phyloP scores from a whole-genome alignment of 2,113 vertebrate species.

The Rana temporaria region DNA sequence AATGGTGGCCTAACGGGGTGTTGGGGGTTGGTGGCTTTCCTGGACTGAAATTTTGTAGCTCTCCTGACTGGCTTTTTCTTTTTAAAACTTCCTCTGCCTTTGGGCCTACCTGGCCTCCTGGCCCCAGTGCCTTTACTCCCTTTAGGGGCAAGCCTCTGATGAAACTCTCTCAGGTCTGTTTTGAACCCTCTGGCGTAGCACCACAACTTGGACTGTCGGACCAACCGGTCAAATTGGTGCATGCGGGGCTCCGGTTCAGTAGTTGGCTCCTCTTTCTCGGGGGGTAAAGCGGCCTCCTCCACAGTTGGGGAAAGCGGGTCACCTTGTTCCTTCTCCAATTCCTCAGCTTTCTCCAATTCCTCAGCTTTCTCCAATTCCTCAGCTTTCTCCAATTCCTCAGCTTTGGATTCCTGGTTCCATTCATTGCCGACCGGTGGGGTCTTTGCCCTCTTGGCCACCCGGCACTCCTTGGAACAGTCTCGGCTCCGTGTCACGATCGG shows the following conservation, averaged over 20 bases:
- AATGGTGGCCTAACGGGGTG: slow-evolving; percentile 71
- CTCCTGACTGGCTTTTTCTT: slow-evolving; percentile 55
- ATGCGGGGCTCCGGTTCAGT: slow-evolving; percentile 61
- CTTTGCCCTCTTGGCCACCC: not conserved
- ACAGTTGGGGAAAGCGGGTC: slow-evolving; percentile 55
- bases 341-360: not conserved
- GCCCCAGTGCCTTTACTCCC: slow-evolving; percentile 34
- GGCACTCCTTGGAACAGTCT: not conserved
- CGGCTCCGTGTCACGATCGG: slow-evolving; percentile 18
- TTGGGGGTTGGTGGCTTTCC: slow-evolving; percentile 51
- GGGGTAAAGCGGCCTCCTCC: slow-evolving; percentile 20
- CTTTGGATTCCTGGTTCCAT: not conserved
- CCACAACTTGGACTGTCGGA: slow-evolving; percentile 76
- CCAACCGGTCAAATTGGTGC: slow-evolving; percentile 72
- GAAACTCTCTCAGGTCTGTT: slow-evolving; percentile 71
- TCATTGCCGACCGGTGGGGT: not conserved
- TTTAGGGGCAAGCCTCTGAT: slow-evolving; percentile 53
- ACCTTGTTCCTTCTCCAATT: not conserved
- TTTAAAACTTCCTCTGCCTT: slow-evolving; percentile 47
- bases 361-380: not conserved
- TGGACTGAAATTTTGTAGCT: slow-evolving; percentile 45
- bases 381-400: not conserved
- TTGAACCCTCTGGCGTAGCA: slow-evolving; percentile 78
- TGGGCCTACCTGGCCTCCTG: slow-evolving; percentile 52
- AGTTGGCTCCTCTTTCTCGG: not conserved